Base-by-base conservation (phyloP, 2,797 vertebrate genomes). In the Cynodonichthys magdalenae region DNA sequence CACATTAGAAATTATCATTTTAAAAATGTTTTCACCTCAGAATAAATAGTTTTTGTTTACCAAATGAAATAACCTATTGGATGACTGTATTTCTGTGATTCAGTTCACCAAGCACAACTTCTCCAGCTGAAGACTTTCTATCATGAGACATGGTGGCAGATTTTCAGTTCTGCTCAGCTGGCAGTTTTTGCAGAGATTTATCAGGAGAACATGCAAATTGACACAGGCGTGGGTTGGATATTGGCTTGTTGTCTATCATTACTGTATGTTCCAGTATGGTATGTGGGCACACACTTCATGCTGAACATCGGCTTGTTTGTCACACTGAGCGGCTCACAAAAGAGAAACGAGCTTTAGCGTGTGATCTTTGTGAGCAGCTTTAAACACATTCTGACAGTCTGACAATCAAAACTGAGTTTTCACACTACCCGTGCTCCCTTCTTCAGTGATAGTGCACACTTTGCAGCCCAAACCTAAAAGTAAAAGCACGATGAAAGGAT, bases 101-200 rank as follows among this genome's bases (percentile, higher is more conserved):
- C 24, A 60, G 59, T 72, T 20, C 31, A 1, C 58, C 63, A 41
- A 52, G 63, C 20, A 34, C 63, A 54, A 66, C 75, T 75, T 66
- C 29, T 31, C 24, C 24, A 24, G 24, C 24, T 24, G 24, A 24
- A 24, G 24, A 24, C 24, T 24, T 24, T 24, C 24, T 24, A 24
- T 24, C 24, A 24, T 24, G 24, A 24, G 24, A 50, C 47, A 12
- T 4, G 0, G 47, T 36, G 66, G 49, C 42, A 51, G 52, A 62
- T 53, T 48, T 44, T 12, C 47, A 59, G 53, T 11, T 50, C 24
- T 11, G 41, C 49, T 67, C 24, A 53, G 63, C 66, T 51, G 55
- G 50, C 24, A 51, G 5, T 6, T 34, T 11, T n/a, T 10, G 0
- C 47, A 14, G 1, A 44, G 36, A 46, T 59, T 57, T 47, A 57